Base-by-base conservation (phyloP, 2,888 invertebrate genomes). In the Schizotus pectinicornis region DNA sequence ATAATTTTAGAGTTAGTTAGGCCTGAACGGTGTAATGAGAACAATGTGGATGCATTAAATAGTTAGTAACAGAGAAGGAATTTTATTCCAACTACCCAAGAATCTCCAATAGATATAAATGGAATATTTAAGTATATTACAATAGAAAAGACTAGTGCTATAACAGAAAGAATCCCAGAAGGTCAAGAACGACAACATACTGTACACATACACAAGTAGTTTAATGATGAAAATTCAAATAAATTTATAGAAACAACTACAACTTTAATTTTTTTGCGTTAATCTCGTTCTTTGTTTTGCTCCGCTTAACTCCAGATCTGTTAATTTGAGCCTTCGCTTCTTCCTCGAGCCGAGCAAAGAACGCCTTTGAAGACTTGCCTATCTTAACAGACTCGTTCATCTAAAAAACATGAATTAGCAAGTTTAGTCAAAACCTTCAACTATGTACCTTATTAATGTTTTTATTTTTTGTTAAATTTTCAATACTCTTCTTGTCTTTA, bases 321-420 rank as follows among this genome's bases (percentile, higher is more conserved):
- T 83, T 82, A 43, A 85, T 81, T 32, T 83, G 81, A 59, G 79
- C 78, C 8, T 81, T 78, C 0, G 86, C 86, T 73, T 92, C 86
- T 69, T 95, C 92, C 77, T 95, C 92, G 5, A 96, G 80, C 74
- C 92, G 89, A 46, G 85, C 86, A 81, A 96, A 96, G 85, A 96
- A 95, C 0, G 91, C 87, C 68, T 88, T 90, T 0, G 92, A 92
- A 0, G 91, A 90, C 74, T 88, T 90, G 7, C 88, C 72, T 34
- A 81, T 76, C 64, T 83, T 83, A 32, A 80, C 82, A 14, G 74
- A 75, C 61, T 80, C 80, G 8, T 81, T 77, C 77, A 83, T 79
- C 79, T 82, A 64, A 59, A 77, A 74, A 62, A 65, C 65, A 63
- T 37, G 72, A 72, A 52, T 72, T 69, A 30, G 54, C 49, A 58